A percentile compares a stretch with the other conserved stretches of the same genome.
These are phyloP conservation scores for Pterobdella sp. DNA, from an alignment of 2,888 invertebrate species.

Conservation along the genomic window DNA sequence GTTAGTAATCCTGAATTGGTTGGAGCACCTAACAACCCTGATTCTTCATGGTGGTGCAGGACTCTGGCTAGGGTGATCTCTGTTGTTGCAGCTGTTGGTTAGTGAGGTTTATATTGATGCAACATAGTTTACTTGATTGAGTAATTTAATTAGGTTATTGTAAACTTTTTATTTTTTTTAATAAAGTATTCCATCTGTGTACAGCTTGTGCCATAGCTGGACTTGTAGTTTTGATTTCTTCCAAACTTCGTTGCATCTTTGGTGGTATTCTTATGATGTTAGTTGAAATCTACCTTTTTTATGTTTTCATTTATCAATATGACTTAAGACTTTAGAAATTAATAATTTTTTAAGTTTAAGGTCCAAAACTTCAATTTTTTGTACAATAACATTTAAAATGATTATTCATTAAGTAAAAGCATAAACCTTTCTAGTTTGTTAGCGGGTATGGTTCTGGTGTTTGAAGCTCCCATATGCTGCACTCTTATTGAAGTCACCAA, in stretches of 20 bases:
- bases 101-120: neutral
- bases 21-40: constrained; percentile 29
- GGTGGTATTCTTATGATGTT: constrained; percentile 36
- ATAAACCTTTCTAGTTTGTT: constrained; percentile 28
- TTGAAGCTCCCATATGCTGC: constrained; percentile 39
- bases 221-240: constrained; percentile 24
- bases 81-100: constrained; percentile 32
- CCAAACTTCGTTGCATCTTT: constrained; percentile 33
- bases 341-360: too few species aligned
- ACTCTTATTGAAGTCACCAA: constrained; percentile 36
- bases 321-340: too few species aligned
- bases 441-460: constrained; percentile 35
- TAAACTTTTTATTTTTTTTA: too few species aligned
- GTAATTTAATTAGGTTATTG: too few species aligned
- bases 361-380: too few species aligned
- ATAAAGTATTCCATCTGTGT: constrained; percentile 12
- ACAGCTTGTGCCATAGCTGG: constrained; percentile 34
- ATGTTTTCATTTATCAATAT: too few species aligned
- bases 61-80: constrained; percentile 34
- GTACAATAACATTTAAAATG: neutral
- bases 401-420: neutral
- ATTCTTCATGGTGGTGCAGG: constrained; percentile 38
- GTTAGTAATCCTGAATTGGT: neutral
- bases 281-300: too few species aligned
- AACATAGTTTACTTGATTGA: too few species aligned